Percentiles rank a stretch among this genome's conserved stretches.
Evolutionary conservation across 1,140 invertebrate species (phyloP).

Genomic region (Nautilus pompilius): DNA sequence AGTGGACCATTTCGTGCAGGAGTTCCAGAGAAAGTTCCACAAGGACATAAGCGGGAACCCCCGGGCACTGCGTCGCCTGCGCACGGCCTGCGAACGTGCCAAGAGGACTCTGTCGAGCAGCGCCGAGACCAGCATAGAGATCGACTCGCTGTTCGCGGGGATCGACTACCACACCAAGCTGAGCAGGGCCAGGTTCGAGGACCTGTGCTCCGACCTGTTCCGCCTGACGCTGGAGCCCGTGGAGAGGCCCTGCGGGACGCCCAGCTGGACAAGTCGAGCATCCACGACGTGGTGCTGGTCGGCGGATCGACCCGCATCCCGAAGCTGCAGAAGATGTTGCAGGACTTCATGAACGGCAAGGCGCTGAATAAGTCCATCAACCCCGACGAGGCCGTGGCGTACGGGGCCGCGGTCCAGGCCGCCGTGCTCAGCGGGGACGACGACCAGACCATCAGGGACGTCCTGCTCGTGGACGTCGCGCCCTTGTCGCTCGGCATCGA

Average conservation of each 20-base stretch:
- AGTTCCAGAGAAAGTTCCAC: conserved; percentile 95
- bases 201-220: conserved; percentile 84
- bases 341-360: conserved; percentile 45
- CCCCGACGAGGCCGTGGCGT: conserved; percentile 59
- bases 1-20: conserved; percentile 91
- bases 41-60: conserved; percentile 87
- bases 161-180: conserved; percentile 53
- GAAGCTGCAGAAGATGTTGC: conserved; percentile 61
- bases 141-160: conserved; percentile 24
- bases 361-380: conserved; percentile 32
- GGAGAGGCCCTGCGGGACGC: conserved; percentile 62
- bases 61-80: conserved; percentile 79
- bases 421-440: conserved; percentile 50
- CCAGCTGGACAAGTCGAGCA: conserved; percentile 50
- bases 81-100: conserved; percentile 90
- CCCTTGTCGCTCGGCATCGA: conserved; percentile 52
- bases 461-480: conserved; percentile 41
- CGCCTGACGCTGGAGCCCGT: conserved; percentile 85
- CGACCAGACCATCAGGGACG: conserved; percentile 34
- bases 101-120: conserved; percentile 70
- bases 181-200: conserved; percentile 51
- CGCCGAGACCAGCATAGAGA: conserved; percentile 45
- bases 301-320: conserved; percentile 66
- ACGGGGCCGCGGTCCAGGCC: conserved; percentile 61
- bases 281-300: conserved; percentile 63